These are phyloP conservation scores for Chloroceryle inda DNA, from an alignment of 2,797 vertebrate species.

Conservation along the genomic window DNA sequence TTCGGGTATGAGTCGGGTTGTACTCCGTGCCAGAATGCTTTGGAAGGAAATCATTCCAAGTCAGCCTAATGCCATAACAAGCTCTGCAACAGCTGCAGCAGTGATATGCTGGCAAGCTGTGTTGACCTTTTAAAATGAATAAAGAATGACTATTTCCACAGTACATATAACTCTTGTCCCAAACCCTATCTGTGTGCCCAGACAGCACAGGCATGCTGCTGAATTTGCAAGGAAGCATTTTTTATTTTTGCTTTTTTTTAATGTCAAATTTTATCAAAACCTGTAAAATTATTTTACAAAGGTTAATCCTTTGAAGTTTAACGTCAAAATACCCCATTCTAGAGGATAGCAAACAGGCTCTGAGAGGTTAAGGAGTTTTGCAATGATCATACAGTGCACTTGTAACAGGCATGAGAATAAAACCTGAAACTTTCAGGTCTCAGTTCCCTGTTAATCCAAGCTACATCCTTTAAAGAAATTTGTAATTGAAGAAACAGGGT, in stretches of 20 bases:
- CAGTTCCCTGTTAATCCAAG: conserved; percentile 18
- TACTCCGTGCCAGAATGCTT: conserved; percentile 43
- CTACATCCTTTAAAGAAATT: neutral
- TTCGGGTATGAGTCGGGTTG: conserved; percentile 2
- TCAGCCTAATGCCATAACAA: conserved; percentile 74
- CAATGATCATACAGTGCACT: neutral
- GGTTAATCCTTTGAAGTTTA: conserved; percentile 31
- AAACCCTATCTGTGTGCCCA: conserved; percentile 62
- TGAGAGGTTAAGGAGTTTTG: conserved; percentile 36
- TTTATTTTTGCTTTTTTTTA: conserved; percentile 27
- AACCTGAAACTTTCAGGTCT: neutral
- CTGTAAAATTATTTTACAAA: conserved; percentile 42
- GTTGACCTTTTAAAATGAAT: conserved; percentile 72
- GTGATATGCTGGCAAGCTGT: conserved; percentile 71
- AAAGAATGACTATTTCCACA: conserved; percentile 66
- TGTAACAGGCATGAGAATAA: neutral
- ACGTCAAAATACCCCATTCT: conserved; percentile 20
- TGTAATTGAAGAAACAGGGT: conserved; percentile 26
- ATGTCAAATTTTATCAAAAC: conserved; percentile 50
- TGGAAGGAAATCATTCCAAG: conserved; percentile 67
- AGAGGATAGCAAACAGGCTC: neutral
- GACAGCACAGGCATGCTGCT: conserved; percentile 46
- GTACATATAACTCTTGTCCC: conserved; percentile 63
- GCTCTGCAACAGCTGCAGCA: conserved; percentile 72
- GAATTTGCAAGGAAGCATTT: conserved; percentile 62